phyloP scores from a whole-genome alignment of 2,888 invertebrate genomes.

The Horisme vitalbata region DNA sequence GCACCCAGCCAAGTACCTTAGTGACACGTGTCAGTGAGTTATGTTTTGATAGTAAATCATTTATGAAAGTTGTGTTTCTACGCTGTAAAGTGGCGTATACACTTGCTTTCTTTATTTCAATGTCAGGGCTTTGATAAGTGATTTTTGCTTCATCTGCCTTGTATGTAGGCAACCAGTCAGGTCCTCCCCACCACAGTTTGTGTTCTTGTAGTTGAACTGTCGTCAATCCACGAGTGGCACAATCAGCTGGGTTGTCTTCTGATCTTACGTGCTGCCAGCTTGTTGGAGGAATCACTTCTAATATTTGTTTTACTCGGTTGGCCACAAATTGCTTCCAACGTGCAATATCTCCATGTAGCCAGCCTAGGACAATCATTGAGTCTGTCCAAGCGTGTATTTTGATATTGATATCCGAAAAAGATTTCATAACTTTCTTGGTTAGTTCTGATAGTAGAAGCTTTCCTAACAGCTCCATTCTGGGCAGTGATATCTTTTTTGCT shows the following conservation, averaged over 20 bases:
- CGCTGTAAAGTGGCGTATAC: not conserved
- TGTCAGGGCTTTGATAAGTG: not conserved
- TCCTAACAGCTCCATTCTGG: conserved; percentile 7
- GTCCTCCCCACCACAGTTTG: conserved; percentile 5
- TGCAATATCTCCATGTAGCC: conserved; percentile 8
- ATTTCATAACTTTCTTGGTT: conserved; percentile 2
- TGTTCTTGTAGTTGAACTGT: not conserved
- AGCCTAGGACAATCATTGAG: conserved; percentile 9
- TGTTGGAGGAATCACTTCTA: conserved; percentile 2
- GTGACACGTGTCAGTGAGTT: not conserved
- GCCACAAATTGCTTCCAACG: conserved; percentile 15
- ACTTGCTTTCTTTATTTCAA: not conserved
- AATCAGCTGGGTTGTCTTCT: conserved; percentile 1
- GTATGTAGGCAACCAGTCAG: not conserved
- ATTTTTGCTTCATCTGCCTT: not conserved
- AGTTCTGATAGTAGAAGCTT: conserved; percentile 6
- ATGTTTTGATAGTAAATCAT: not conserved
- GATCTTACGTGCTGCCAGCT: conserved; percentile 1
- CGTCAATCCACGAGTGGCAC: not conserved
- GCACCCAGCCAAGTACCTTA: not conserved
- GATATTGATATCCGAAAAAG: no score
- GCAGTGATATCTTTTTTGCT: conserved; percentile 8
- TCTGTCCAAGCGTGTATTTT: conserved; percentile 4
- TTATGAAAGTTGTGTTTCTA: not conserved
- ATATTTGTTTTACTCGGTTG: conserved; percentile 3